Evolutionary conservation across 2,797 vertebrate genomes (phyloP).

Genomic region (Gobio occitaniae): DNA sequence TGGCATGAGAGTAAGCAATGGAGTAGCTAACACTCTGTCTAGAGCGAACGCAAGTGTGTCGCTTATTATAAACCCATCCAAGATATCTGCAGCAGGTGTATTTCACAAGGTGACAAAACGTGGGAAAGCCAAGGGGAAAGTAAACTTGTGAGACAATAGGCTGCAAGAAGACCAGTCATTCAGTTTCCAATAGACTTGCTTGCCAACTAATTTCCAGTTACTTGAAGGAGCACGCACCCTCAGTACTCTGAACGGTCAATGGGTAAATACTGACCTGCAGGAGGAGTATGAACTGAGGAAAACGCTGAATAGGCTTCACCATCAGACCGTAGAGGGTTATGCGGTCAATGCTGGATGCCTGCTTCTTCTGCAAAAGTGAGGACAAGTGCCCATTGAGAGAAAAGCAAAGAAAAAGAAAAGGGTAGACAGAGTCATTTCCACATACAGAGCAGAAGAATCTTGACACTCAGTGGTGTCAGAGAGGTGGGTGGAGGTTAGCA

Average conservation of each 20-base stretch:
- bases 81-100: no score
- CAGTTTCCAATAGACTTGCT: slow-evolving; percentile 43
- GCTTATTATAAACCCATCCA: no score
- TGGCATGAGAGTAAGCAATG: no score
- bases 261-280: slow-evolving; percentile 84
- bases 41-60: no score
- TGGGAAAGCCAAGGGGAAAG: neutral
- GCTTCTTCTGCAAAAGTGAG: slow-evolving; percentile 84
- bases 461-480: slow-evolving; percentile 31
- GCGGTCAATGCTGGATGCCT: slow-evolving; percentile 89
- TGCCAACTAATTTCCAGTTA: slow-evolving; percentile 33
- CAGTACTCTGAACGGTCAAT: slow-evolving; percentile 16
- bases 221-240: slow-evolving; percentile 10
- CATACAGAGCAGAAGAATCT: slow-evolving; percentile 49
- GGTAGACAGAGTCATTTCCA: slow-evolving; percentile 27
- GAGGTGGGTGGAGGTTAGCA: slow-evolving; percentile 51
- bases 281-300: slow-evolving; percentile 96
- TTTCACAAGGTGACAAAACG: no score
- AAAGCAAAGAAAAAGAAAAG: slow-evolving; percentile 7
- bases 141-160: neutral
- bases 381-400: slow-evolving; percentile 20
- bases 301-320: slow-evolving; percentile 98
- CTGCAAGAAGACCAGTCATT: slow-evolving; percentile 15
- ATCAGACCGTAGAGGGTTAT: slow-evolving; percentile 96
- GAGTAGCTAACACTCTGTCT: no score